Base-by-base conservation (phyloP, 1,140 invertebrate species). In the Pachyrhynchus sulphureomaculatus region DNA sequence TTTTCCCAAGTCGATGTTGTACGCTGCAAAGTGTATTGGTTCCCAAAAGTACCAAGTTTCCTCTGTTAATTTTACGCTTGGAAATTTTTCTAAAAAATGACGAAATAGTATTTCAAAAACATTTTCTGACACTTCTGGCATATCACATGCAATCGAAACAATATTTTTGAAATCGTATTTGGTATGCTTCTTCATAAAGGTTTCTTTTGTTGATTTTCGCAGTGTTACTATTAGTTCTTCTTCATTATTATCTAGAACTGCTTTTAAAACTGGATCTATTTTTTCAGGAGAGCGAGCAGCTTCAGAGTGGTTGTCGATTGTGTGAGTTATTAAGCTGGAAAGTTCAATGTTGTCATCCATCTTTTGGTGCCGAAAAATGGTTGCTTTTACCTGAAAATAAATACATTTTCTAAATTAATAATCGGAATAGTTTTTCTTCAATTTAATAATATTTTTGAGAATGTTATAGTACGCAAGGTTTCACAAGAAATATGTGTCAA, bases 11-110 rank as follows among this genome's bases (percentile, higher is more conserved):
- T 67, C 15, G 1, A 42, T 18, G 5, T 21, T 34, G 29, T 41
- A 44, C 3, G 65, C 65, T 12, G 58, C 61, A 52, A 58, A 68
- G 34, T 68, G 67, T 9, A 68, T 45, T 3, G 67, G 57, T 41
- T 62, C 67, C 65, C 65, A 68, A n/a, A 59, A 63, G 34, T 64
- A 68, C 57, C 59, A 66, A 0, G 29, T 21, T 12, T 41, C 24
- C 37, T 65, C 48, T 10, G 51, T 32, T 13, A 49, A 55, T 12
- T 66, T 56, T 12, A 45, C 37, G 3, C 26, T 12, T 1, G 5
- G 12, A 21, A 45, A 58, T 2, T 53, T 21, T 1, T 44, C 26
- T 13, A 47, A 39, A 6, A 55, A 17, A 10, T 33, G 29, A 12
- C 12, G 9, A 20, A 20, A 45, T 20, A 63, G 15, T 20, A 21